A percentile compares a stretch with the other conserved stretches of the same genome.
These are phyloP conservation scores for Zingel zingel DNA, from an alignment of 2,113 vertebrate species.

Conservation along the genomic window DNA sequence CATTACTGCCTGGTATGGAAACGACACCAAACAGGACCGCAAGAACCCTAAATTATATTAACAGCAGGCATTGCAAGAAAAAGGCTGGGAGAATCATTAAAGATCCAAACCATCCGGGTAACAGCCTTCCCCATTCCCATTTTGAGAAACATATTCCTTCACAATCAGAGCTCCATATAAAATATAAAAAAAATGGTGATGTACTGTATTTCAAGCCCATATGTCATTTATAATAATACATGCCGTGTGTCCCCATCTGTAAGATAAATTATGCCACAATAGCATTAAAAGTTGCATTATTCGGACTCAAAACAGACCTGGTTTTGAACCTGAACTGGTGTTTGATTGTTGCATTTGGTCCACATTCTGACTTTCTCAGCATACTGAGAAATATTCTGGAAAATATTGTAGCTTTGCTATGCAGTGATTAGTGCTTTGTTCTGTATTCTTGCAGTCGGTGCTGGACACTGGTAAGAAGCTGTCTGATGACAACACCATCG, in stretches of 20 bases:
- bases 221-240: not conserved
- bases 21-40: no score
- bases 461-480: slow-evolving; percentile 96
- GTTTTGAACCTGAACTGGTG: not conserved
- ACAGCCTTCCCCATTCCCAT: no score
- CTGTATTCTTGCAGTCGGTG: slow-evolving; percentile 87
- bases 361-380: not conserved
- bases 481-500: slow-evolving; percentile 97
- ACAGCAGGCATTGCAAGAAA: no score
- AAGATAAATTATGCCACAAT: not conserved
- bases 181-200: not conserved
- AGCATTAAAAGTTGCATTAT: not conserved
- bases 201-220: not conserved
- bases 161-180: not conserved
- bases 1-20: no score
- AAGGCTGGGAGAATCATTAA: no score
- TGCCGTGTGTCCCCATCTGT: not conserved
- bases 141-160: no score
- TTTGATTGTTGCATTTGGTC: not conserved
- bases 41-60: no score
- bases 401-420: not conserved
- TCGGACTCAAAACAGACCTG: not conserved
- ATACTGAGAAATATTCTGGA: not conserved
- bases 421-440: not conserved
- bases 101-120: no score